phyloP scores from a whole-genome alignment of 2,888 invertebrate species.

The Gonocerus acuteangulatus region DNA sequence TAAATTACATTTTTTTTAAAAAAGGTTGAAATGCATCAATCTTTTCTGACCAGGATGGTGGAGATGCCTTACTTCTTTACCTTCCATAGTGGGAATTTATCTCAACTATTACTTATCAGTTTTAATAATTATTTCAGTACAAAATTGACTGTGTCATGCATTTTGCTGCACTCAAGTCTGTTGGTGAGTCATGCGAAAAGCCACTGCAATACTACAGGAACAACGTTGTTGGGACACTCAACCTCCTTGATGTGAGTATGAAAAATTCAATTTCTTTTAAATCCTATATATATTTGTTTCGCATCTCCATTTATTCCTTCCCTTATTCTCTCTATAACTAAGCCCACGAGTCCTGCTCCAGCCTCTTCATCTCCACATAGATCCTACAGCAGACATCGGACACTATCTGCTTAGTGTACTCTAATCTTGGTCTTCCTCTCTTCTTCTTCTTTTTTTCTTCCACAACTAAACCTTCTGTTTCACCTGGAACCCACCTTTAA shows the following conservation, averaged over 20 bases:
- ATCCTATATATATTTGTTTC: not conserved
- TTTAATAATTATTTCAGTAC: conserved; percentile 55
- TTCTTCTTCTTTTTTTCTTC: not conserved
- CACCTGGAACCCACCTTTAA: too few relatives aligned
- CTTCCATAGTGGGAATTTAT: too few relatives aligned
- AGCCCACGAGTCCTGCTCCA: not conserved
- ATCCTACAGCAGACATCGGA: too few relatives aligned
- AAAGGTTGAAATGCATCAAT: too few relatives aligned
- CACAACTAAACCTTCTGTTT: not conserved
- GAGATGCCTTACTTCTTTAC: too few relatives aligned
- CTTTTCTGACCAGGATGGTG: too few relatives aligned
- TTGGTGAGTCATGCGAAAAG: conserved; percentile 81
- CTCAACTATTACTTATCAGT: too few relatives aligned
- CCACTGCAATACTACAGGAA: conserved; percentile 85
- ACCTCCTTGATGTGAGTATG: conserved; percentile 60
- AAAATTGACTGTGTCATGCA: conserved; percentile 81
- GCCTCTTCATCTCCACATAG: too few relatives aligned
- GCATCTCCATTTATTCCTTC: not conserved
- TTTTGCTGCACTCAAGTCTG: conserved; percentile 91
- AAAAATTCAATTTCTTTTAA: conserved; percentile 47
- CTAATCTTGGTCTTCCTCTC: too few relatives aligned
- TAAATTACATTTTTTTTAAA: too few relatives aligned
- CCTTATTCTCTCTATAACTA: not conserved
- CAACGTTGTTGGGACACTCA: conserved; percentile 78
- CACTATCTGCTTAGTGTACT: too few relatives aligned